Evolutionary conservation across 53 echinoderm and acorn worm species (phyloP).

Genomic region (Holothuria scabra): DNA sequence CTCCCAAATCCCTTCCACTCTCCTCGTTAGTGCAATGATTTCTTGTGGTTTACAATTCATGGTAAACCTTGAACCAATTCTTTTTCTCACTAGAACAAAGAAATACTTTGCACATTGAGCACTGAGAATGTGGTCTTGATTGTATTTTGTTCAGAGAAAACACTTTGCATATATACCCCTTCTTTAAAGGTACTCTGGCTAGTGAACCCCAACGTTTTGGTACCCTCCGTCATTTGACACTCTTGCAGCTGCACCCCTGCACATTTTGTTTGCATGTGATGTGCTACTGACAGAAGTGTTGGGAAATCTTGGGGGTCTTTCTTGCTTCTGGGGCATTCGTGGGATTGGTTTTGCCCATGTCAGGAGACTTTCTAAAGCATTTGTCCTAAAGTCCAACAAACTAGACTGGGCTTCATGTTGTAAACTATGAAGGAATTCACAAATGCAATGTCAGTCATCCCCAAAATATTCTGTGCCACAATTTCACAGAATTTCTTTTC

Average conservation of each 20-base stretch:
- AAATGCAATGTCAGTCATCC: neutral
- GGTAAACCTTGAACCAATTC: too few relatives aligned
- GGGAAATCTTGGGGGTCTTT: conserved; percentile 17
- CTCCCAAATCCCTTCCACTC: too few relatives aligned
- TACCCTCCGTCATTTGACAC: neutral
- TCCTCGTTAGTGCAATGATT: too few relatives aligned
- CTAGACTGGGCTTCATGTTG: neutral
- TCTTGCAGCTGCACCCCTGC: conserved; percentile 12
- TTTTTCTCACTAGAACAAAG: neutral
- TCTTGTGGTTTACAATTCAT: too few relatives aligned
- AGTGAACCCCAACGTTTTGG: conserved; percentile 5
- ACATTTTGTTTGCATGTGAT: neutral
- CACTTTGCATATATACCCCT: conserved; percentile 10
- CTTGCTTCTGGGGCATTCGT: conserved; percentile 1
- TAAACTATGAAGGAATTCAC: conserved; percentile 9
- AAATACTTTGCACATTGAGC: neutral
- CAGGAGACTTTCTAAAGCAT: neutral
- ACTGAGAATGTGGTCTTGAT: conserved; percentile 30
- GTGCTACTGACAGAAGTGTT: neutral
- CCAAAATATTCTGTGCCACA: neutral
- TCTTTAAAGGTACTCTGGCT: conserved; percentile 4
- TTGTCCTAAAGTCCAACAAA: conserved; percentile 1
- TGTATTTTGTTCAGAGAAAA: conserved; percentile 5
- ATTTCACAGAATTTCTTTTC: neutral
- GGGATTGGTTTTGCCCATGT: conserved; percentile 32